phyloP scores from a whole-genome alignment of 2,113 vertebrate species.

The Daboia siamensis region DNA sequence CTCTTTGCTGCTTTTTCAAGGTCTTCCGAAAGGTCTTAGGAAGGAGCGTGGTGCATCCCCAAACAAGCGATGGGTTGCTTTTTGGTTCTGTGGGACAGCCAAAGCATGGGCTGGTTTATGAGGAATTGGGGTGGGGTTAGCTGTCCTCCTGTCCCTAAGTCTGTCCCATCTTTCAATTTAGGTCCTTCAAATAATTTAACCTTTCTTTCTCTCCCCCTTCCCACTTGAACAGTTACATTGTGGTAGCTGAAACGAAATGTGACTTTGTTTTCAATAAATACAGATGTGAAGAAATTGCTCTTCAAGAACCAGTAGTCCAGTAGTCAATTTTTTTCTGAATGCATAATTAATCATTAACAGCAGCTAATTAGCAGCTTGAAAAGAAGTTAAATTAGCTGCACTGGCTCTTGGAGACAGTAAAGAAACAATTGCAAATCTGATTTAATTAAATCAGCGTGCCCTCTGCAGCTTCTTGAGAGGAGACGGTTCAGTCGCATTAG shows the following conservation, averaged over 20 bases:
- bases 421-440: not conserved
- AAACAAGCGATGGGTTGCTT: not conserved
- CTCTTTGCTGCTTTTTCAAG: not conserved
- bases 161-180: not conserved
- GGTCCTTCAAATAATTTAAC: not conserved
- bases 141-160: not conserved
- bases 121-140: not conserved
- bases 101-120: not conserved
- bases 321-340: not conserved
- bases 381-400: constrained; percentile 5
- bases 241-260: not conserved
- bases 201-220: not conserved
- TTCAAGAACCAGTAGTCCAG: constrained; percentile 2
- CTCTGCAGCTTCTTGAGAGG: not conserved
- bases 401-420: not conserved
- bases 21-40: not conserved
- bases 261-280: not conserved
- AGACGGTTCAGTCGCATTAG: not conserved
- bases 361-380: constrained; percentile 25
- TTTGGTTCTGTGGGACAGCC: not conserved
- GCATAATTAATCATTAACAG: constrained; percentile 20
- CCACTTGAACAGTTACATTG: not conserved
- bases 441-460: not conserved
- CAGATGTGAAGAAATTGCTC: constrained; percentile 6
- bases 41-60: not conserved